Evolutionary conservation across 2,797 vertebrate species (phyloP), one percentile per base, ranked within the genome.

Genomic region (Novumbra hubbsi): DNA sequence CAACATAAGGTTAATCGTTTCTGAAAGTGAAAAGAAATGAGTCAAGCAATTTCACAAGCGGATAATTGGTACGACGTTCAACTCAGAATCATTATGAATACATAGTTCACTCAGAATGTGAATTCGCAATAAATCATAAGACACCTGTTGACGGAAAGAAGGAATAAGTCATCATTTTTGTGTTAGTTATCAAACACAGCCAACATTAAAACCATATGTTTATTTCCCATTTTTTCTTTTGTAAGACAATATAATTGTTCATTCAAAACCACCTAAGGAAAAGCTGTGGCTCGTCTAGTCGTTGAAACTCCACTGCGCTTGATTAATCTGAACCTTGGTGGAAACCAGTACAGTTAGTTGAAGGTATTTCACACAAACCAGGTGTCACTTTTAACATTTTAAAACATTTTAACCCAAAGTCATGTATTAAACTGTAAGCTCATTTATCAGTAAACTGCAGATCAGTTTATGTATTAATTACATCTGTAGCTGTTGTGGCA

Each of bases 91-190:
- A 38, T 30, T 38, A 30, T 68, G 32, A 63, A 70, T 27, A 30
- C 73, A 68, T 70, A 74, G 5, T 76, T 73, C 70, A 80, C 82
- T 83, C 80, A 84, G 57, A 80, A 73, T 24, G 28, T 17, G 16
- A 82, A 72, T 76, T 38, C 63, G 69, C 38, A 63, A 50, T 52
- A 76, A 21, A 75, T 73, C 14, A 77, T 11, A 38, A n/a, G 34
- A 19, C 32, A 38, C 41, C 34, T 38, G 65, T 24, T 45, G 34
- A 34, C 11, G n/a, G 17, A 34, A 38, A 38, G 32, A 66, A 17
- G 30, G 16, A 41, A 38, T 24, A 17, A 67, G 32, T 67, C 17
- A 1, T 4, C 3, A 4, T 67, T n/a, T 66, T 38, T 66, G 28
- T 16, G 2, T 66, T 66, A 38, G 17, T 16, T 3, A 32, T 66